These are phyloP conservation scores for Microchrysa polita DNA, from an alignment of 2,888 invertebrate genomes.

Conservation along the genomic window DNA sequence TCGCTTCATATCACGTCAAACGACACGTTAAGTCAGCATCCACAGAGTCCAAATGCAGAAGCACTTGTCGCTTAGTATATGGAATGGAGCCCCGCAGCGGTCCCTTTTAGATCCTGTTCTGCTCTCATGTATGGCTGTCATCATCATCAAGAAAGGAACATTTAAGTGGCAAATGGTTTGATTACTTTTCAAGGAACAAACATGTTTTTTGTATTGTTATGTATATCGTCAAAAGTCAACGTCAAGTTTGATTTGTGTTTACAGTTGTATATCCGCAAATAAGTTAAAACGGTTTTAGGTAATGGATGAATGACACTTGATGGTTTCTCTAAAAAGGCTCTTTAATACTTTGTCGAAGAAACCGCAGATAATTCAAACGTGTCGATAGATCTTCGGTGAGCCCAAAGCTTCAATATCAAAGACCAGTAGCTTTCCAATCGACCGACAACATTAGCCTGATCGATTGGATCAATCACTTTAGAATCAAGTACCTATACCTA, in stretches of 20 bases:
- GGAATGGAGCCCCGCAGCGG: conserved; percentile 36
- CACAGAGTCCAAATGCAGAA: not conserved
- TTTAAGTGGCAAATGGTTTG: conserved; percentile 50
- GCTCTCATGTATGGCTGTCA: conserved; percentile 25
- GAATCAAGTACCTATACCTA: too few relatives aligned
- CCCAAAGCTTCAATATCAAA: too few relatives aligned
- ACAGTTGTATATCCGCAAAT: not conserved
- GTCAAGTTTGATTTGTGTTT: conserved; percentile 15
- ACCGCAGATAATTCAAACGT: too few relatives aligned
- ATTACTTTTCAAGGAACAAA: conserved; percentile 43
- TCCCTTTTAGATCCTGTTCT: conserved; percentile 36
- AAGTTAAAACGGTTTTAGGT: conserved; percentile 37
- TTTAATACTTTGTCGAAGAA: too few relatives aligned
- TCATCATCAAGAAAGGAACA: conserved; percentile 32
- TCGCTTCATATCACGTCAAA: conserved; percentile 12
- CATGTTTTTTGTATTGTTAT: conserved; percentile 49
- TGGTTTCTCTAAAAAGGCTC: not conserved
- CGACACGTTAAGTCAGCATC: not conserved
- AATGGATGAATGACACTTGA: conserved; percentile 13
- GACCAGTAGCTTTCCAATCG: too few relatives aligned
- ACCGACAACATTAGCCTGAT: too few relatives aligned
- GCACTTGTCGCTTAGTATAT: not conserved
- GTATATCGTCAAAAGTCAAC: conserved; percentile 1
- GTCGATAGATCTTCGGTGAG: too few relatives aligned
- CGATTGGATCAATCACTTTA: too few relatives aligned